phyloP scores from a whole-genome alignment of 2,888 invertebrate genomes.

The Netelia fuscicornis region DNA sequence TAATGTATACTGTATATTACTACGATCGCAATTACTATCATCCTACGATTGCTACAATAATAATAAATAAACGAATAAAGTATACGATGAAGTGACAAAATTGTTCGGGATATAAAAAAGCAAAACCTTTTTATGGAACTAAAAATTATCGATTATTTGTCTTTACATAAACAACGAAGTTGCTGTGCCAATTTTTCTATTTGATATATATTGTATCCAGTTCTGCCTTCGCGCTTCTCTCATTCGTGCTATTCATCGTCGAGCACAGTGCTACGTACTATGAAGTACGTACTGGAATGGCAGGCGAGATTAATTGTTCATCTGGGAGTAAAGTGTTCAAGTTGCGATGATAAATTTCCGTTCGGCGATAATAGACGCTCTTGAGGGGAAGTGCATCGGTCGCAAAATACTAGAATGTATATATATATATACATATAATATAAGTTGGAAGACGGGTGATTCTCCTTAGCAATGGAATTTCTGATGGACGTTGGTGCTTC shows the following conservation, averaged over 20 bases:
- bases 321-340: constrained; percentile 30
- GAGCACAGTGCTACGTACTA: background rate
- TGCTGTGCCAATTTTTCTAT: no score
- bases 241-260: background rate
- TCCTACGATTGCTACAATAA: constrained; percentile 75
- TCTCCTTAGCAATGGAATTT: constrained; percentile 23
- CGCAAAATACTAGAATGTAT: background rate
- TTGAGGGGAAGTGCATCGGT: constrained; percentile 23
- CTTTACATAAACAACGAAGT: background rate
- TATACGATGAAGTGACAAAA: constrained; percentile 86
- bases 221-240: background rate
- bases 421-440: background rate
- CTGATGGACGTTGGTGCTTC: background rate
- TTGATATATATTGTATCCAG: background rate
- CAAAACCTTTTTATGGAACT: background rate
- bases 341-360: constrained; percentile 58
- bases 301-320: constrained; percentile 45
- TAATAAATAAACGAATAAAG: constrained; percentile 78
- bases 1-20: constrained; percentile 79
- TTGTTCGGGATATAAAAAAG: constrained; percentile 73
- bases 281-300: background rate
- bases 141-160: background rate
- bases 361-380: constrained; percentile 46
- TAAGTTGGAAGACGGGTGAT: constrained; percentile 1
- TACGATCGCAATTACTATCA: constrained; percentile 75